Conservation (phyloP, 1,140 invertebrate species). For the Nasonia longicornis region DNA sequence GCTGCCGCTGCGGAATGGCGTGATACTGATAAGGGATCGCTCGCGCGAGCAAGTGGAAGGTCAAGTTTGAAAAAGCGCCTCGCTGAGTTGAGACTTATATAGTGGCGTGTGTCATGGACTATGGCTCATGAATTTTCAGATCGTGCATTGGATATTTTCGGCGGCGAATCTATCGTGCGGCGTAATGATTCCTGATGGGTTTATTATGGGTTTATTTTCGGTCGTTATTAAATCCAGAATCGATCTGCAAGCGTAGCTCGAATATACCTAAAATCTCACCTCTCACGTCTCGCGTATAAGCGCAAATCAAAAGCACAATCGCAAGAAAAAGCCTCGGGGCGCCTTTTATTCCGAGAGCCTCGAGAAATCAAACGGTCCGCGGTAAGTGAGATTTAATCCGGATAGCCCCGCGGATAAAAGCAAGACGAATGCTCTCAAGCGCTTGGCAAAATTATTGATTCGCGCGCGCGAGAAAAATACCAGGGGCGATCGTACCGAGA, state of each 20-base stretch:
- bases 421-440: background rate
- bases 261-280: no score
- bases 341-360: background rate
- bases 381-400: conserved; percentile 13
- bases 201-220: no score
- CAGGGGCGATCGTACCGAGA: background rate
- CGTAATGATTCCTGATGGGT: no score
- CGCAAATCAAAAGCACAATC: background rate
- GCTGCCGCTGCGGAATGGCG: background rate
- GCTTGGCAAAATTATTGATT: conserved; percentile 27
- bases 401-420: background rate
- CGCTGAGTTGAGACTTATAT: background rate
- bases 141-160: background rate
- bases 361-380: background rate
- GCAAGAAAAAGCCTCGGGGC: no score
- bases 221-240: no score
- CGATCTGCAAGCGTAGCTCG: no score
- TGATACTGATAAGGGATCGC: background rate
- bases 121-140: background rate
- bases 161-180: background rate
- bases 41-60: background rate
- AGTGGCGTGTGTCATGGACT: background rate
- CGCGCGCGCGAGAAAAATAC: background rate
- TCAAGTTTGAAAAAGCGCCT: background rate
- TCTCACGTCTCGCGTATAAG: no score